Base-by-base conservation (phyloP, 2,797 vertebrate genomes). In the Notamacropus eugenii region DNA sequence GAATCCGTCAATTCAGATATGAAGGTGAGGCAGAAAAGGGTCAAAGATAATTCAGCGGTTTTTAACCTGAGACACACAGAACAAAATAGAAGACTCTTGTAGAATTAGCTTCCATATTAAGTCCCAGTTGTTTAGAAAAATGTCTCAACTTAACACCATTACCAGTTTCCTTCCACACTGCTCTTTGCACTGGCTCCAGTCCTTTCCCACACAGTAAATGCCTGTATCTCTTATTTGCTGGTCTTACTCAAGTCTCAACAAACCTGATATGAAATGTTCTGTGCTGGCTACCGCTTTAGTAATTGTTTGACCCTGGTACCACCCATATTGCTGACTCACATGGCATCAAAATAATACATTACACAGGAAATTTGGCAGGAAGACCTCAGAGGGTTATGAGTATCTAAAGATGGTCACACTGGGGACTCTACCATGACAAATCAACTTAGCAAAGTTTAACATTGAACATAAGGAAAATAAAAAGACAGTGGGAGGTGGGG, bases 301-400 rank as follows among this genome's bases (percentile, higher is more conserved):
- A 62, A n/a, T 91, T 1, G 62, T 50, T 62, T 93, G 92, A 91
- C 90, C 29, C 55, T 96, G 96, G 96, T 92, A 95, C 52, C 50
- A 96, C 87, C 87, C 96, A 98, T 97, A 93, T 0, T 98, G 97
- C 96, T 98, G 96, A 98, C 90, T 97, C 97, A 97, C 90, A 94
- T 0, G 4, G 96, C 94, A 98, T 96, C 56, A 97, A 96, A 97
- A 96, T 54, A 96, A 54, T 98, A 93, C 93, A 97, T 82, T 0
- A 5, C 67, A 97, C 95, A 98, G 96, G 74, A 97, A 97, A 96
- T 91, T 92, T 97, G 93, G 94, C 90, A 97, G 96, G 97, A 98
- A 98, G 94, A 95, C 96, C 94, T 96, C 97, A 98, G 95, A 91
- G 96, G 95, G 82, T 59, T 93, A 93, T 67, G 31, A 91, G 54